Evolutionary conservation across 2,797 vertebrate species (phyloP).

Genomic region (Sebastes steindachneri): DNA sequence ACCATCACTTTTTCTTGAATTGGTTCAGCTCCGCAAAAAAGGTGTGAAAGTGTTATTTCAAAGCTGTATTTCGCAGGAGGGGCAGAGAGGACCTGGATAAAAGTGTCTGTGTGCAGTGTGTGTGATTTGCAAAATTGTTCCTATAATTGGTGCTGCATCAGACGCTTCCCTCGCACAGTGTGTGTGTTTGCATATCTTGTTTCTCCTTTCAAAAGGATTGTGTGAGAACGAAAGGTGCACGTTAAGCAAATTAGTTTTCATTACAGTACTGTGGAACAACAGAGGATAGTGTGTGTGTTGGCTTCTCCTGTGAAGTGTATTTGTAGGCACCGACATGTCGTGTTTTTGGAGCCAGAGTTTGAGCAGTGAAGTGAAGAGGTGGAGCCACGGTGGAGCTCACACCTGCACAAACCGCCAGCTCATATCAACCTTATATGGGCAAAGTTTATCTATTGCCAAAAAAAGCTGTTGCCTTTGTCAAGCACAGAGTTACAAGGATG

Average conservation of each 20-base stretch:
- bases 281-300: neutral
- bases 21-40: constrained; percentile 4
- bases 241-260: neutral
- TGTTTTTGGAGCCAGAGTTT: constrained; percentile 12
- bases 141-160: neutral
- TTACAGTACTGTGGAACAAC: neutral
- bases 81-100: neutral
- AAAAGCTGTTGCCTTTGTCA: neutral
- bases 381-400: neutral
- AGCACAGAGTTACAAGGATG: neutral
- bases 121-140: neutral
- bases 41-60: constrained; percentile 20
- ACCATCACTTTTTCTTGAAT: constrained; percentile 25
- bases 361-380: neutral
- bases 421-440: constrained; percentile 24
- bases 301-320: neutral
- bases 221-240: neutral
- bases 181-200: neutral
- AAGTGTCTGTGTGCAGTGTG: neutral
- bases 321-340: neutral
- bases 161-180: neutral
- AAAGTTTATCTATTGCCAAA: neutral
- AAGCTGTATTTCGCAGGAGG: neutral
- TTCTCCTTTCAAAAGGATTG: neutral
- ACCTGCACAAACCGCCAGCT: constrained; percentile 27